These are phyloP conservation scores for Lucilia cuprina DNA, from an alignment of 1,140 invertebrate species.

Conservation along the genomic window DNA sequence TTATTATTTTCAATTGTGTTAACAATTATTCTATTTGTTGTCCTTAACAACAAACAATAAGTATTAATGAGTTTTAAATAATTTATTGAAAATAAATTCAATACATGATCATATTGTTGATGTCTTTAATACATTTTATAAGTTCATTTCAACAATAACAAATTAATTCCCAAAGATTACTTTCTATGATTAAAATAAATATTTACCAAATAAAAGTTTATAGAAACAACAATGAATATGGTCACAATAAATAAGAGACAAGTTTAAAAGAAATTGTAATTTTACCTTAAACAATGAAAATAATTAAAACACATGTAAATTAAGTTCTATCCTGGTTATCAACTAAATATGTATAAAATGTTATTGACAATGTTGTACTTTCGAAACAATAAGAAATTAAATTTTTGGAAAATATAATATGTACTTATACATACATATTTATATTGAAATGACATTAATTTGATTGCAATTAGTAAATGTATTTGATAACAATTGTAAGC, in stretches of 20 bases:
- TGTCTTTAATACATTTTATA: not conserved
- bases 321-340: not conserved
- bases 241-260: not conserved
- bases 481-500: not conserved
- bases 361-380: no score
- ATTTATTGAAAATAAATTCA: not conserved
- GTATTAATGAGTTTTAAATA: slow-evolving; percentile 26
- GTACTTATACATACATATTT: no score
- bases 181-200: not conserved
- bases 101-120: not conserved
- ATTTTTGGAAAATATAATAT: no score
- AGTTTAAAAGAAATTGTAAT: not conserved
- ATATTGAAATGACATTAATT: no score
- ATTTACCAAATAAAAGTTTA: not conserved
- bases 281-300: not conserved
- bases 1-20: no score
- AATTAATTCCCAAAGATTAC: not conserved
- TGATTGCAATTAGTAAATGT: not conserved
- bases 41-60: slow-evolving; percentile 1
- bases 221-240: not conserved
- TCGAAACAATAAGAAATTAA: no score
- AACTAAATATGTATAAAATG: no score
- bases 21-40: not conserved
- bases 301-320: not conserved
- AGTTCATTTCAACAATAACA: not conserved